Evolutionary conservation across 2,888 invertebrate genomes (phyloP).

Genomic region (Boloria selene): DNA sequence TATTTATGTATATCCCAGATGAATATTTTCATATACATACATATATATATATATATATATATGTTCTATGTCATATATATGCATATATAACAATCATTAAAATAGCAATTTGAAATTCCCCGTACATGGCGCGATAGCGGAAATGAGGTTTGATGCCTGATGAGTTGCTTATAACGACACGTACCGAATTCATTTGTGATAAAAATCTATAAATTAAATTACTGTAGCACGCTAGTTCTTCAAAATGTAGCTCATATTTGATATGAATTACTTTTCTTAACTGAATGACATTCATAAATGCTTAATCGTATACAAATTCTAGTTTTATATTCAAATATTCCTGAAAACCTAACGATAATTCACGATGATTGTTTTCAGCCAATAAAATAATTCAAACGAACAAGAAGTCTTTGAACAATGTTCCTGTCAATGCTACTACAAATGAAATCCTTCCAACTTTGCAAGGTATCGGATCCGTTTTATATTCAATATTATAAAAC

Average conservation of each 20-base stretch:
- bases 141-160: constrained; percentile 17
- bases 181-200: background rate
- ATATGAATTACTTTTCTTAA: too few relatives aligned
- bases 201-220: background rate
- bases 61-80: background rate
- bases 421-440: constrained; percentile 14
- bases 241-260: background rate
- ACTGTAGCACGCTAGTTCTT: background rate
- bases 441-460: constrained; percentile 22
- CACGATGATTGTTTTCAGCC: too few relatives aligned
- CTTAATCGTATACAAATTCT: too few relatives aligned
- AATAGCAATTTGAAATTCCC: constrained; percentile 11
- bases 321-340: too few relatives aligned
- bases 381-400: constrained; percentile 1
- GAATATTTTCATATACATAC: background rate
- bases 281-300: too few relatives aligned
- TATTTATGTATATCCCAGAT: too few relatives aligned
- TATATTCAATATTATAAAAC: constrained; percentile 37
- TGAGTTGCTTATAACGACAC: constrained; percentile 4
- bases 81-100: background rate
- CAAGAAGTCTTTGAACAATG: constrained; percentile 3
- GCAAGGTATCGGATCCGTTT: constrained; percentile 8
- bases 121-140: constrained; percentile 3
- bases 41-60: background rate
- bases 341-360: too few relatives aligned